Percentiles rank a stretch among this genome's conserved stretches.
These are phyloP conservation scores for Lota lota DNA, from an alignment of 2,113 vertebrate genomes.

Conservation along the genomic window DNA sequence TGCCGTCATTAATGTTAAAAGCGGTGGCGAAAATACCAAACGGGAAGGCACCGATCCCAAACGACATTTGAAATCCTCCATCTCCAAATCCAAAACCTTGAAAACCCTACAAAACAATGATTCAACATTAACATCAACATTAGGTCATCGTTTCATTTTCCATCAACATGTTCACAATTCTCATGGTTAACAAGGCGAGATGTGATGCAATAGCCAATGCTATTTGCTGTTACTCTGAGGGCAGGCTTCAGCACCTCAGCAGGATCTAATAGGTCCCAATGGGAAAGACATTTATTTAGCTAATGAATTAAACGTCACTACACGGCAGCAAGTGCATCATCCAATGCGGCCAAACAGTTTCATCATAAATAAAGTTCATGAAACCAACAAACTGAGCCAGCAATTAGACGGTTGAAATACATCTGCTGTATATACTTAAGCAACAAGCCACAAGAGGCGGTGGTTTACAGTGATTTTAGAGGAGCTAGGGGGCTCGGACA, in stretches of 20 bases:
- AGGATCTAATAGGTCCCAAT: conserved; percentile 59
- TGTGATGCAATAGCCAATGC: conserved; percentile 59
- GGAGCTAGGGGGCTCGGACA: no score
- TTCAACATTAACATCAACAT: background rate
- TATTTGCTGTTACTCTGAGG: conserved; percentile 42
- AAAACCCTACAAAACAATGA: conserved; percentile 80
- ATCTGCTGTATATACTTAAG: no score
- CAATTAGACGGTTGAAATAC: no score
- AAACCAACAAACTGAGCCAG: conserved; percentile 8
- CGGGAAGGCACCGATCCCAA: conserved; percentile 96
- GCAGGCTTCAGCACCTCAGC: conserved; percentile 9
- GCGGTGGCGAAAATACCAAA: conserved; percentile 98
- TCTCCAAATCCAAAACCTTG: conserved; percentile 98
- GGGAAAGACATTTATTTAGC: conserved; percentile 35
- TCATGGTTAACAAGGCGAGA: background rate
- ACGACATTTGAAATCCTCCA: conserved; percentile 98
- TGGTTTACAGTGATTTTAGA: no score
- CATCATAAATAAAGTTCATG: conserved; percentile 53
- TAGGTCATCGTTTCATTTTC: background rate
- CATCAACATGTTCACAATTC: background rate
- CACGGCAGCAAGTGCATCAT: conserved; percentile 23
- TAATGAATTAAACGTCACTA: conserved; percentile 54
- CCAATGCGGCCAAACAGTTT: conserved; percentile 52
- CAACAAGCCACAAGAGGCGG: background rate
- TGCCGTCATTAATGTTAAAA: conserved; percentile 96